Percentiles rank a stretch among this genome's conserved stretches.
These are phyloP conservation scores for Gymnopithys bicolor DNA, from an alignment of 2,797 vertebrate species.

Conservation along the genomic window DNA sequence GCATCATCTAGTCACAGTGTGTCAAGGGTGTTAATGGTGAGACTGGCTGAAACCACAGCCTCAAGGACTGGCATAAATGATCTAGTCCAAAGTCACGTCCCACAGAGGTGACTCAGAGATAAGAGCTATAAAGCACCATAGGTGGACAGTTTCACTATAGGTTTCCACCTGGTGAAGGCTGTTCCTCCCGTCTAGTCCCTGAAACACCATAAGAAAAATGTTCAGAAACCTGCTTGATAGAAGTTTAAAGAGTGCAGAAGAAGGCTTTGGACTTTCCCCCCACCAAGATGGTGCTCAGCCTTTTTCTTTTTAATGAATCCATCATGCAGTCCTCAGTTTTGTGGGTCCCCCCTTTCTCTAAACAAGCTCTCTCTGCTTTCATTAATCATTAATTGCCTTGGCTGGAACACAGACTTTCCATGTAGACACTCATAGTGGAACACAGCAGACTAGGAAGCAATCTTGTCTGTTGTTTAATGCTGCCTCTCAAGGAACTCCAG, in stretches of 20 bases:
- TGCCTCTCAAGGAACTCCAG: neutral
- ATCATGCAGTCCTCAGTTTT: neutral
- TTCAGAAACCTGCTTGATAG: neutral
- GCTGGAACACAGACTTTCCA: neutral
- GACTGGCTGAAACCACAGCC: neutral
- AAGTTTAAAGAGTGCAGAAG: neutral
- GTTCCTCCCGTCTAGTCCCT: neutral
- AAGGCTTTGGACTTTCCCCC: neutral
- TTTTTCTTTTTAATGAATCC: neutral
- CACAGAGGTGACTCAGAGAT: neutral
- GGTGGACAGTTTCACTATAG: neutral
- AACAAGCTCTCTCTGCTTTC: neutral
- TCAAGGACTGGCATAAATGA: neutral
- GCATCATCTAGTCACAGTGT: accelerated
- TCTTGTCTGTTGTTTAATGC: neutral
- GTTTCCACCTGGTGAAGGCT: neutral
- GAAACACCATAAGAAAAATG: neutral
- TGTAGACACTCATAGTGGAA: neutral
- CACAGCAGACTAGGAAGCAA: neutral
- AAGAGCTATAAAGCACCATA: neutral
- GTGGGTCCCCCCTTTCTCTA: neutral
- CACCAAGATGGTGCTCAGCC: accelerated
- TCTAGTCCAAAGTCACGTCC: neutral
- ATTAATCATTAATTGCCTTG: slow-evolving; percentile 42
- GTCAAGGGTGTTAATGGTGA: neutral